Evolutionary conservation across 2,888 invertebrate species (phyloP).

Genomic region (Apotomis capreana): DNA sequence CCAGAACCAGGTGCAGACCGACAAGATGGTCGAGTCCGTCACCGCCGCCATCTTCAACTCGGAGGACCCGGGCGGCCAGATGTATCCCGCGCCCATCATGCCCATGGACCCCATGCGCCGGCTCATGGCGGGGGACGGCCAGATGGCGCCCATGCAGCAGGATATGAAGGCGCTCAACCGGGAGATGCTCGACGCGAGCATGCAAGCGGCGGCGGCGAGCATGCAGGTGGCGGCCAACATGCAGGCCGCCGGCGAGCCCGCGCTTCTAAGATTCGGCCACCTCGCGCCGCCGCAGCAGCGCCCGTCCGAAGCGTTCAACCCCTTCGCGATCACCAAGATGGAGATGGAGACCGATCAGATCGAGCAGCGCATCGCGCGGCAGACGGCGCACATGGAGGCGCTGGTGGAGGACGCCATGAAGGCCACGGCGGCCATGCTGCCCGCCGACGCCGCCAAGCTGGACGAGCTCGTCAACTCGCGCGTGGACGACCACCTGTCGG

Average conservation of each 20-base stretch:
- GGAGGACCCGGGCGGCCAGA: conserved; percentile 64
- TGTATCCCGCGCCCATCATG: conserved; percentile 59
- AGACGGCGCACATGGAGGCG: conserved; percentile 77
- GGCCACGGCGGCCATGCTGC: conserved; percentile 73
- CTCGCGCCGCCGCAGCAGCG: conserved; percentile 46
- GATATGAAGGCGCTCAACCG: conserved; percentile 69
- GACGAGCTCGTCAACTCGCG: conserved; percentile 81
- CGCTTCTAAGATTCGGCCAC: conserved; percentile 62
- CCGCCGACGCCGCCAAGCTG: conserved; percentile 64
- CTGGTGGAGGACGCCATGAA: conserved; percentile 78
- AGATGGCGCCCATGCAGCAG: conserved; percentile 24
- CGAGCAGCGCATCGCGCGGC: conserved; percentile 69
- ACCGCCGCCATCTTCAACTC: conserved; percentile 80
- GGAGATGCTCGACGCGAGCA: conserved; percentile 60
- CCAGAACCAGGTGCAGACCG: conserved; percentile 78
- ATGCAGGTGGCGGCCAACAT: conserved; percentile 36
- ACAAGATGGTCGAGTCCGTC: conserved; percentile 80
- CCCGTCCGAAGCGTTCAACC: conserved; percentile 61
- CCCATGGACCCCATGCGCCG: conserved; percentile 64
- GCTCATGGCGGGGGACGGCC: conserved; percentile 60
- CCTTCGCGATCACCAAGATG: conserved; percentile 72
- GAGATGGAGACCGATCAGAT: conserved; percentile 69
- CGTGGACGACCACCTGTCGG: conserved; percentile 73
- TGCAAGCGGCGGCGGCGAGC: conserved; percentile 49
- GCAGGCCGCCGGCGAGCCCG: conserved; percentile 53